These are phyloP conservation scores for Astropecten irregularis DNA, from an alignment of 53 echinoderm and acorn worm genomes.

Conservation along the genomic window DNA sequence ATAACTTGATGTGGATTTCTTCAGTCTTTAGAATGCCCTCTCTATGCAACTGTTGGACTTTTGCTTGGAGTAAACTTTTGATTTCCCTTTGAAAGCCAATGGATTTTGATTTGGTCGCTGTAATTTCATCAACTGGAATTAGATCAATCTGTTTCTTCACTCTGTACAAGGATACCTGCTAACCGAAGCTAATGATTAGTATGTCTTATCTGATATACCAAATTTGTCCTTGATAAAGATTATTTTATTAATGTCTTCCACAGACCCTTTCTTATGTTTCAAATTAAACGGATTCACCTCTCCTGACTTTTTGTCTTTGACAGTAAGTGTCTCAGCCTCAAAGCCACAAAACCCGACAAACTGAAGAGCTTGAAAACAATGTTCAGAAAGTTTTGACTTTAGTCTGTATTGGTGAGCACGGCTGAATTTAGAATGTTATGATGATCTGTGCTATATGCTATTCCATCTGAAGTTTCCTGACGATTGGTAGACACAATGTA, in stretches of 20 bases:
- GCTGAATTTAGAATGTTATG: too few species aligned
- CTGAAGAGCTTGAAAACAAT: neutral
- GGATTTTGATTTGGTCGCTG: neutral
- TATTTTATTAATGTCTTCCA: neutral
- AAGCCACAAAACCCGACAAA: neutral
- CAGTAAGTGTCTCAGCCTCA: neutral
- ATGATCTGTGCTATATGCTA: too few species aligned
- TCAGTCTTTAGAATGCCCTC: neutral
- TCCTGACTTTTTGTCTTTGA: neutral
- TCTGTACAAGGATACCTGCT: neutral
- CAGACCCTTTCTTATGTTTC: neutral
- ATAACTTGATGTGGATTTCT: neutral
- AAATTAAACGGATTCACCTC: neutral
- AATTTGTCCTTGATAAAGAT: neutral
- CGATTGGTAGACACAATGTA: too few species aligned
- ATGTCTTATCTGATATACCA: neutral
- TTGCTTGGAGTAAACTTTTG: neutral
- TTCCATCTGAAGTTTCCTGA: too few species aligned
- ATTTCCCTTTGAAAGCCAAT: neutral
- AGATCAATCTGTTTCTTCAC: neutral
- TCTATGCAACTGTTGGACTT: neutral
- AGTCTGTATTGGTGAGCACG: neutral
- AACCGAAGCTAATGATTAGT: neutral
- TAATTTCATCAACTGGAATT: constrained; percentile 1
- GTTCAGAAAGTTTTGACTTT: neutral